Percentiles rank a stretch among this genome's conserved stretches.
These are phyloP conservation scores for Dascyllus trimaculatus DNA, from an alignment of 2,113 vertebrate species.

Conservation along the genomic window DNA sequence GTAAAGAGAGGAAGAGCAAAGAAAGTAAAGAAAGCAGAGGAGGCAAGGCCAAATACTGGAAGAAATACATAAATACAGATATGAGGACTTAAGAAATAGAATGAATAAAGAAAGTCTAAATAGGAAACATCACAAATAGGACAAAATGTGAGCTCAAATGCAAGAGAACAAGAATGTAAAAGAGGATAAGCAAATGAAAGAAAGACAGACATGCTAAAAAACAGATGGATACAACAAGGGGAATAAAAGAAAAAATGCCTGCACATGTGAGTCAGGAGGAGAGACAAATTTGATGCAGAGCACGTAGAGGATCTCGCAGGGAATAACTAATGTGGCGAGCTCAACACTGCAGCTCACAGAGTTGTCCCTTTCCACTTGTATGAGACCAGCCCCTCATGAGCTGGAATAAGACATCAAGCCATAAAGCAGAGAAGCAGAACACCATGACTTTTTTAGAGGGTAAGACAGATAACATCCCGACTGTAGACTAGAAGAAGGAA, in stretches of 20 bases:
- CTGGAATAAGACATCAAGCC: conserved; percentile 62
- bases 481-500: conserved; percentile 1
- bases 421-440: conserved; percentile 35
- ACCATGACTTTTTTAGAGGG: conserved; percentile 32
- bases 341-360: conserved; percentile 53
- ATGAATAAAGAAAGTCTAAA: not conserved
- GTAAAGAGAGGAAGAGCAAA: not conserved
- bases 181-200: conserved; percentile 10
- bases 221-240: not conserved
- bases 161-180: not conserved
- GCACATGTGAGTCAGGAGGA: not conserved
- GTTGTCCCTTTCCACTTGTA: conserved; percentile 57
- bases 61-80: not conserved
- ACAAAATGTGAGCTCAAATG: not conserved
- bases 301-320: conserved; percentile 48
- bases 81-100: not conserved
- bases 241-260: conserved; percentile 5
- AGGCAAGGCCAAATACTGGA: not conserved
- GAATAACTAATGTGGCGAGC: conserved; percentile 54
- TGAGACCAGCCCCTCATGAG: conserved; percentile 44
- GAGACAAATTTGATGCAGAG: conserved; percentile 54
- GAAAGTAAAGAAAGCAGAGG: not conserved
- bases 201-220: conserved; percentile 19
- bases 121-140: not conserved
- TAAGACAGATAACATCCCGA: conserved; percentile 22